These are phyloP conservation scores for Neogobius melanostomus DNA, from an alignment of 2,113 vertebrate genomes.

Conservation along the genomic window DNA sequence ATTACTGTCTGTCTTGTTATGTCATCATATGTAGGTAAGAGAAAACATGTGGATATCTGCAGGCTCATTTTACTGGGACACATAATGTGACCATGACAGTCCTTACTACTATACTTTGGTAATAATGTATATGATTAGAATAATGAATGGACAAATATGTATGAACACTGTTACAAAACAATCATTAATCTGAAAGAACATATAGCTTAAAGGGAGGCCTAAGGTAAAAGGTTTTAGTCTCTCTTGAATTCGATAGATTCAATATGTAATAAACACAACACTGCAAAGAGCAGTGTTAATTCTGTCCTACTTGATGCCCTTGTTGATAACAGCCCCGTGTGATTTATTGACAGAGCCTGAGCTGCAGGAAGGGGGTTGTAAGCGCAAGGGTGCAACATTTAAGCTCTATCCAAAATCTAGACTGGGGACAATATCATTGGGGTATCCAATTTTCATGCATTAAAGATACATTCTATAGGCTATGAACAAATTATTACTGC, in stretches of 20 bases:
- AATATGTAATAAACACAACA: not conserved
- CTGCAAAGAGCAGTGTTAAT: slow-evolving; percentile 6
- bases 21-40: not conserved
- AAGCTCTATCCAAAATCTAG: not conserved
- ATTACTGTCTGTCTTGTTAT: slow-evolving; percentile 36
- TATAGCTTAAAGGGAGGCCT: not conserved
- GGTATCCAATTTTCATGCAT: not conserved
- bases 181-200: not conserved
- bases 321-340: slow-evolving; percentile 33
- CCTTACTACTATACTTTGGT: too few species aligned
- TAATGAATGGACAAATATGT: too few species aligned
- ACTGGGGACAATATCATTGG: too few species aligned
- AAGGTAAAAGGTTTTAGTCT: not conserved
- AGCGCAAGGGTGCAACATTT: not conserved
- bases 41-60: not conserved
- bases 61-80: too few species aligned
- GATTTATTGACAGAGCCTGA: slow-evolving; percentile 27
- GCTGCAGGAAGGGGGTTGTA: slow-evolving; percentile 21
- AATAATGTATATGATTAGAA: too few species aligned
- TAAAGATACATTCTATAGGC: not conserved
- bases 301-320: slow-evolving; percentile 31
- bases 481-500: not conserved
- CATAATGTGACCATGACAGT: too few species aligned
- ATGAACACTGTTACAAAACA: too few species aligned
- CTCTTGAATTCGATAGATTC: slow-evolving; percentile 14